phyloP scores from a whole-genome alignment of 1,140 invertebrate species.

The Drosophila equinoxialis region DNA sequence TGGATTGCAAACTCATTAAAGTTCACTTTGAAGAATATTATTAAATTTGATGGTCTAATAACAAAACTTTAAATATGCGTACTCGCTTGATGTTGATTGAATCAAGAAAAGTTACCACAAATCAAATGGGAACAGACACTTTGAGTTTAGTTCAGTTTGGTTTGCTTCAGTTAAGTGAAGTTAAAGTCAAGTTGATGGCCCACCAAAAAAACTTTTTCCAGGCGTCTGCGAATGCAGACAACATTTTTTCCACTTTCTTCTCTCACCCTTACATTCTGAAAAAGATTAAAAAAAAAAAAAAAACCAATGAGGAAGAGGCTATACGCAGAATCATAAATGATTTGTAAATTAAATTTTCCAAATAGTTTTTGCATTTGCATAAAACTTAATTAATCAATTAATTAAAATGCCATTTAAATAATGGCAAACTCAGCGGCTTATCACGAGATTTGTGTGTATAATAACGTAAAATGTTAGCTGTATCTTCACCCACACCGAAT shows the following conservation, averaged over 20 bases:
- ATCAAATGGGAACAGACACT: constrained; percentile 29
- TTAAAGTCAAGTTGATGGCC: constrained; percentile 10
- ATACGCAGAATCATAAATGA: not conserved
- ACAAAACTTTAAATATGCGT: constrained; percentile 5
- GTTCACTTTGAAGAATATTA: constrained; percentile 53
- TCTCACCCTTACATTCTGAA: not conserved
- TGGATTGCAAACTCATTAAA: constrained; percentile 44
- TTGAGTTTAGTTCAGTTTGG: not conserved
- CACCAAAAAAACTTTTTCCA: constrained; percentile 7
- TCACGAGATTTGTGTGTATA: not conserved
- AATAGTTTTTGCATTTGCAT: not conserved
- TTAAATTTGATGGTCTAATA: constrained; percentile 1
- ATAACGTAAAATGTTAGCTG: not conserved
- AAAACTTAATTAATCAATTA: constrained; percentile 11
- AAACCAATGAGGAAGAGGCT: not conserved
- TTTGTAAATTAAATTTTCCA: not conserved
- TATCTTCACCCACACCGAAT: not conserved
- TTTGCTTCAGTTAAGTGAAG: not conserved
- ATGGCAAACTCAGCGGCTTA: constrained; percentile 4
- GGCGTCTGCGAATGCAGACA: constrained; percentile 8
- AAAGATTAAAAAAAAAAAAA: no score
- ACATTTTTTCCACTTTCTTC: not conserved
- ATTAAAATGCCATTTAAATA: constrained; percentile 10
- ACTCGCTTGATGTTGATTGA: constrained; percentile 30
- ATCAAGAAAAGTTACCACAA: constrained; percentile 40